Evolutionary conservation across 2,888 invertebrate species (phyloP).

Genomic region (Harpalus rubripes): DNA sequence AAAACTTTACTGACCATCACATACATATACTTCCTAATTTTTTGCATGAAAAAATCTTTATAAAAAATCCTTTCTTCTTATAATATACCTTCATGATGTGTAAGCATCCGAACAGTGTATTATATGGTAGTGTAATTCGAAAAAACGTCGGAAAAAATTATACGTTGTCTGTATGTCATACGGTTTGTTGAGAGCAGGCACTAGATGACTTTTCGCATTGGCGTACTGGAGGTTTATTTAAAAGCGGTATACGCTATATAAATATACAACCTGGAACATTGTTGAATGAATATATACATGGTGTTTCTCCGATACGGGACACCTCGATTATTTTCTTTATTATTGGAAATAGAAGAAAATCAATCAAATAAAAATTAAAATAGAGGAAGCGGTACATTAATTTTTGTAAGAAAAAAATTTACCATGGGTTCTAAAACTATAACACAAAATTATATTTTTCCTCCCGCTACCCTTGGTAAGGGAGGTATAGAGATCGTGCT

Average conservation of each 20-base stretch:
- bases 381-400: too few relatives aligned
- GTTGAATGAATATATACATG: not conserved
- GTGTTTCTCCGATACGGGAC: too few relatives aligned
- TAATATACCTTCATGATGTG: constrained; percentile 55
- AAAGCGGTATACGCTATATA: not conserved
- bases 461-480: too few relatives aligned
- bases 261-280: not conserved
- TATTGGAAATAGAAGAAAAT: too few relatives aligned
- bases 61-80: constrained; percentile 56
- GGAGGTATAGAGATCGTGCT: too few relatives aligned
- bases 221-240: constrained; percentile 16
- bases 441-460: too few relatives aligned
- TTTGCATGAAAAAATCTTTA: constrained; percentile 17
- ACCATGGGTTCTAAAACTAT: too few relatives aligned
- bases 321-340: too few relatives aligned
- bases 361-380: too few relatives aligned
- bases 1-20: constrained; percentile 51
- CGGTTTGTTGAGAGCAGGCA: constrained; percentile 61
- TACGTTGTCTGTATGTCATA: constrained; percentile 64
- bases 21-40: constrained; percentile 53
- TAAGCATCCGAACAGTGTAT: constrained; percentile 59
- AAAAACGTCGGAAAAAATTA: constrained; percentile 51
- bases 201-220: constrained; percentile 51
- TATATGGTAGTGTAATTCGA: constrained; percentile 53
- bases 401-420: too few relatives aligned